Evolutionary conservation across 2,797 vertebrate genomes (phyloP).

Genomic region (Microctenopoma steveboyesi): DNA sequence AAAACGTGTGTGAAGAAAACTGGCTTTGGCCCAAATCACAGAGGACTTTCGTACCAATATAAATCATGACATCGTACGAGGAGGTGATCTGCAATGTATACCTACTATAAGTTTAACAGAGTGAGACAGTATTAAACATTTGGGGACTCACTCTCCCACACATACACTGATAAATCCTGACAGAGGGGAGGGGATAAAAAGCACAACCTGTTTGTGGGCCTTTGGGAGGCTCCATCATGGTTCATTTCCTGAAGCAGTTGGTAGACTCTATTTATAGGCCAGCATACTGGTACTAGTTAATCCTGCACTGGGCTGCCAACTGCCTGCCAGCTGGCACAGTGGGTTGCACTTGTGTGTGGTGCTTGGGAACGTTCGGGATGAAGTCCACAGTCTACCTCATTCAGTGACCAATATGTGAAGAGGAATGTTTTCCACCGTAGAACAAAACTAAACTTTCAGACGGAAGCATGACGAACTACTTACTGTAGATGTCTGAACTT

Average conservation of each 20-base stretch:
- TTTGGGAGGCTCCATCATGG: conserved; percentile 80
- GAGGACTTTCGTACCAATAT: conserved; percentile 29
- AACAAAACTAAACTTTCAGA: conserved; percentile 13
- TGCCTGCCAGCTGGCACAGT: conserved; percentile 79
- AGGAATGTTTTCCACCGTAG: not conserved
- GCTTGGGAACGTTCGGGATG: conserved; percentile 58
- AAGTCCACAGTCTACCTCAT: conserved; percentile 54
- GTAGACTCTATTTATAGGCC: conserved; percentile 81
- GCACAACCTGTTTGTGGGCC: conserved; percentile 79
- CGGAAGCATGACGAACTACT: not conserved
- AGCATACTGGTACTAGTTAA: conserved; percentile 82
- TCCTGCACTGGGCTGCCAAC: conserved; percentile 80
- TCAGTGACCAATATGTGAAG: conserved; percentile 44
- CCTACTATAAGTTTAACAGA: conserved; percentile 31
- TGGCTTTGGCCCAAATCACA: conserved; percentile 37
- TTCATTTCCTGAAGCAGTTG: conserved; percentile 84
- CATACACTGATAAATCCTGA: conserved; percentile 55
- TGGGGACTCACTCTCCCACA: conserved; percentile 42
- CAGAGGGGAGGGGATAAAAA: conserved; percentile 73
- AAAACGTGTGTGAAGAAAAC: conserved; percentile 43
- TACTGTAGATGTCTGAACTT: not conserved
- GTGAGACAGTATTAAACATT: conserved; percentile 54
- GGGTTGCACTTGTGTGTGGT: conserved; percentile 60
- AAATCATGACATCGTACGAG: conserved; percentile 19
- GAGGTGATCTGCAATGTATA: conserved; percentile 34